Evolutionary conservation across 2,797 vertebrate genomes (phyloP).

Genomic region (Manis crassicaudata): DNA sequence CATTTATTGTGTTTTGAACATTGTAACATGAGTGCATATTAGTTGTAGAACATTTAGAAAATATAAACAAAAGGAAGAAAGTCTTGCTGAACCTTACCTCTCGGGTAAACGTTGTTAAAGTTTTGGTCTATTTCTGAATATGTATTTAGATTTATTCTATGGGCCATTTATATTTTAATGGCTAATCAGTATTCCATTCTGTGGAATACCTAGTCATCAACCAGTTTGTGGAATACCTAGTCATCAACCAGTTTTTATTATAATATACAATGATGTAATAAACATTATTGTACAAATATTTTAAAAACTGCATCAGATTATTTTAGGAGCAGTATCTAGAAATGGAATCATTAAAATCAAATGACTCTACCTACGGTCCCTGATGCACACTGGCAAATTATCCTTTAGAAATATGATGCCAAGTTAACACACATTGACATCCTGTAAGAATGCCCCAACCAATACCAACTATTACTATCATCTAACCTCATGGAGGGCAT

Average conservation of each 20-base stretch:
- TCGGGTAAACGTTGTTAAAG: neutral
- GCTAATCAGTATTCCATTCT: neutral
- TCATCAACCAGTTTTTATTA: neutral
- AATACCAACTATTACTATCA: neutral
- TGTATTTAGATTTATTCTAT: neutral
- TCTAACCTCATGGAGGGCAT: neutral
- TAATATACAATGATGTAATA: neutral
- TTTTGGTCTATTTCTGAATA: neutral
- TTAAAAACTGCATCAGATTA: neutral
- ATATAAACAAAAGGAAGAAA: constrained; percentile 1
- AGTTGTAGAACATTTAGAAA: neutral
- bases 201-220: neutral
- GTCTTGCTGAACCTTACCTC: neutral
- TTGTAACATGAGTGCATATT: neutral
- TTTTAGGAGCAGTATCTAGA: neutral
- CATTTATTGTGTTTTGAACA: neutral
- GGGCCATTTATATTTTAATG: neutral
- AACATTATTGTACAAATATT: neutral
- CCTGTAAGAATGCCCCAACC: neutral
- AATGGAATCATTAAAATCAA: neutral
- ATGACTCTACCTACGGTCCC: neutral
- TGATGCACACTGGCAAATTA: constrained; percentile 4
- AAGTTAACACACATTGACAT: neutral
- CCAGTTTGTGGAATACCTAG: neutral
- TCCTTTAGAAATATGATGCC: neutral